A percentile compares a stretch with the other conserved stretches of the same genome.
Conservation (phyloP, 2,113 vertebrate species). For the Motacilla tschutschensis region DNA sequence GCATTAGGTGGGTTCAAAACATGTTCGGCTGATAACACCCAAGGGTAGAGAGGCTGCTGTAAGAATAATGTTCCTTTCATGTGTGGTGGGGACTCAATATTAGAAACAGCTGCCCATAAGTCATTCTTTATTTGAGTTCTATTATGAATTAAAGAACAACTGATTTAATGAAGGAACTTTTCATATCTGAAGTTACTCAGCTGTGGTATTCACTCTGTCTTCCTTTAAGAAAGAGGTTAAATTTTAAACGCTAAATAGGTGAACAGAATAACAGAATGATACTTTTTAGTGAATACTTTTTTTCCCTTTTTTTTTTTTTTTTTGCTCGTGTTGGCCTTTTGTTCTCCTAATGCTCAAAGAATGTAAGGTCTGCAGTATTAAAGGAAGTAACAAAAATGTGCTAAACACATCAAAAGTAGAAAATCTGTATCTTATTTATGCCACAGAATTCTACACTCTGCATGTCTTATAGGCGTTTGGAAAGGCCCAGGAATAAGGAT, state of each 20-base stretch:
- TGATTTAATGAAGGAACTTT: slow-evolving; percentile 88
- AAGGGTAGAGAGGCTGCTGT: slow-evolving; percentile 81
- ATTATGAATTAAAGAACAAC: slow-evolving; percentile 89
- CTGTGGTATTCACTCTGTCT: slow-evolving; percentile 65
- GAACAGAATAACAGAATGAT: slow-evolving; percentile 49
- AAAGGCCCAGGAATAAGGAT: slow-evolving; percentile 31
- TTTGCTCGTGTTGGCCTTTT: slow-evolving; percentile 64
- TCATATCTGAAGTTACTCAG: slow-evolving; percentile 78
- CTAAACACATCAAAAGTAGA: slow-evolving; percentile 78
- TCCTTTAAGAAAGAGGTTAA: slow-evolving; percentile 40
- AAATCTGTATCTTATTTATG: slow-evolving; percentile 76
- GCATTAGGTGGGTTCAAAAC: slow-evolving; percentile 92
- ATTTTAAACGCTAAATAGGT: slow-evolving; percentile 75
- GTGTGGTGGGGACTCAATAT: slow-evolving; percentile 81
- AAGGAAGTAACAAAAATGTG: slow-evolving; percentile 81
- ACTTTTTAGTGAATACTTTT: slow-evolving; percentile 28
- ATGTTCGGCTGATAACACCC: slow-evolving; percentile 96
- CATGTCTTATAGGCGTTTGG: slow-evolving; percentile 51
- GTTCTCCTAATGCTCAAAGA: slow-evolving; percentile 67
- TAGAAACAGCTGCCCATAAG: slow-evolving; percentile 90
- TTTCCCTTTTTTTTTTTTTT: background rate
- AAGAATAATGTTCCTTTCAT: slow-evolving; percentile 90
- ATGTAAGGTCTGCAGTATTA: slow-evolving; percentile 65
- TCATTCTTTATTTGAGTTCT: slow-evolving; percentile 91
- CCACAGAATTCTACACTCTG: slow-evolving; percentile 21